Conservation (phyloP, 2,797 vertebrate species). For the Parauchenoglanis ngamensis region DNA sequence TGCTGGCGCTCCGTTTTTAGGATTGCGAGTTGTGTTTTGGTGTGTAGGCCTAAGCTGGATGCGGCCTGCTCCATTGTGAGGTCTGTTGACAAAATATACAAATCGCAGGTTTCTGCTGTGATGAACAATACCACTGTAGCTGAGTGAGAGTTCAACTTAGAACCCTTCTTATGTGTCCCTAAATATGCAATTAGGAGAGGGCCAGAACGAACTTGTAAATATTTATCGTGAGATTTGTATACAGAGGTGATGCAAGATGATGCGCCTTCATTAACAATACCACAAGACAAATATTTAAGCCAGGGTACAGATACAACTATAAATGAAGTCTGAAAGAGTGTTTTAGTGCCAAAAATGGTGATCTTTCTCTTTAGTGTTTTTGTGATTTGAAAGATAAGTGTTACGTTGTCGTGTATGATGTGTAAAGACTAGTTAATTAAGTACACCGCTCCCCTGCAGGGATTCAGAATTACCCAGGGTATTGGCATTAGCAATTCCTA, state of each 20-base stretch:
- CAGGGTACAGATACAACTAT: background rate
- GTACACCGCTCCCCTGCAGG: constrained; percentile 24
- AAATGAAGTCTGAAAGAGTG: background rate
- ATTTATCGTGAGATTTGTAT: background rate
- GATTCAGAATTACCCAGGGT: constrained; percentile 37
- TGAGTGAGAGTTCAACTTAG: constrained; percentile 11
- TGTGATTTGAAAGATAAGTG: background rate
- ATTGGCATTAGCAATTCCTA: constrained; percentile 43
- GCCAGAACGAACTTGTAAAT: constrained; percentile 13
- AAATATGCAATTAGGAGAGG: constrained; percentile 8
- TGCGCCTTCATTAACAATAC: background rate
- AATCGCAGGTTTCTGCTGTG: constrained; percentile 38
- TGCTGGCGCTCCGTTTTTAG: constrained; percentile 16
- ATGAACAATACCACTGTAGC: constrained; percentile 17
- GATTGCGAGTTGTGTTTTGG: constrained; percentile 11
- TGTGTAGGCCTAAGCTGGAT: constrained; percentile 32
- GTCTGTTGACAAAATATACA: constrained; percentile 55
- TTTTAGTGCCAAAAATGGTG: background rate
- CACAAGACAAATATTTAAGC: background rate
- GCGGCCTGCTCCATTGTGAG: constrained; percentile 31
- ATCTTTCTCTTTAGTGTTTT: background rate
- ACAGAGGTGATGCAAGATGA: constrained; percentile 10
- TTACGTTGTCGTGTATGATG: background rate
- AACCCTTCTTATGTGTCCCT: background rate
- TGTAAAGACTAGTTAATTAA: constrained; percentile 40